Percentiles rank a stretch among this genome's conserved stretches.
phyloP scores from a whole-genome alignment of 2,888 invertebrate genomes.

The Cheilosia variabilis region DNA sequence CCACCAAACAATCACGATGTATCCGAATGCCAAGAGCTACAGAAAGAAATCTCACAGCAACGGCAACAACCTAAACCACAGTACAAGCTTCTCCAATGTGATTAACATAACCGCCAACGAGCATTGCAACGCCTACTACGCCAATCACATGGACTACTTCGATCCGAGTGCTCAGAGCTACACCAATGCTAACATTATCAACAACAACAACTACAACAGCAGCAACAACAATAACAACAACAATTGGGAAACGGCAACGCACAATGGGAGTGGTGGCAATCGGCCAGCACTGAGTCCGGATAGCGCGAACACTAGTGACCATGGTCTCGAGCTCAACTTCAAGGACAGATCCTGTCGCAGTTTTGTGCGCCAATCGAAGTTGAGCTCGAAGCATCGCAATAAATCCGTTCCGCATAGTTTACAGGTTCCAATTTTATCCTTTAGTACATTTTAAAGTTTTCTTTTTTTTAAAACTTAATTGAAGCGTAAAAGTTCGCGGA shows the following conservation, averaged over 20 bases:
- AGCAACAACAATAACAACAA: no score
- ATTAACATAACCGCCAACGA: constrained; percentile 71
- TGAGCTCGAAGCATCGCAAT: constrained; percentile 79
- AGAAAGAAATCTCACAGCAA: constrained; percentile 44
- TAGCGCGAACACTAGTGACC: constrained; percentile 76
- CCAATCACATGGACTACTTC: constrained; percentile 61
- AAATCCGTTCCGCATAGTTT: constrained; percentile 79
- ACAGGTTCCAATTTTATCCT: constrained; percentile 76
- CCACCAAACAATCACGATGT: constrained; percentile 14
- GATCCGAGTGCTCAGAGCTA: constrained; percentile 54
- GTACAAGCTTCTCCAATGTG: constrained; percentile 64
- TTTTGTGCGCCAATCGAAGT: constrained; percentile 78
- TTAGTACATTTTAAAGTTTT: constrained; percentile 17
- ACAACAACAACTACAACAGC: no score
- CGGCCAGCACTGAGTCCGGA: constrained; percentile 76
- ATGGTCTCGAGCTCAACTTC: constrained; percentile 77
- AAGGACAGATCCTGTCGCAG: constrained; percentile 79
- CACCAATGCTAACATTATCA: constrained; percentile 8
- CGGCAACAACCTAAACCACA: constrained; percentile 61
- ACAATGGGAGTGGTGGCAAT: constrained; percentile 76
- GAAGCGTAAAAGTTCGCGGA: constrained; percentile 51
- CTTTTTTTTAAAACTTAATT: constrained; percentile 36
- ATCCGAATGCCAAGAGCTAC: constrained; percentile 39
- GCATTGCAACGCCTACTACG: constrained; percentile 63
- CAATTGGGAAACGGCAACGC: constrained; percentile 35